Conservation (phyloP, 2,113 vertebrate genomes). For the Gasterosteus aculeatus region DNA sequence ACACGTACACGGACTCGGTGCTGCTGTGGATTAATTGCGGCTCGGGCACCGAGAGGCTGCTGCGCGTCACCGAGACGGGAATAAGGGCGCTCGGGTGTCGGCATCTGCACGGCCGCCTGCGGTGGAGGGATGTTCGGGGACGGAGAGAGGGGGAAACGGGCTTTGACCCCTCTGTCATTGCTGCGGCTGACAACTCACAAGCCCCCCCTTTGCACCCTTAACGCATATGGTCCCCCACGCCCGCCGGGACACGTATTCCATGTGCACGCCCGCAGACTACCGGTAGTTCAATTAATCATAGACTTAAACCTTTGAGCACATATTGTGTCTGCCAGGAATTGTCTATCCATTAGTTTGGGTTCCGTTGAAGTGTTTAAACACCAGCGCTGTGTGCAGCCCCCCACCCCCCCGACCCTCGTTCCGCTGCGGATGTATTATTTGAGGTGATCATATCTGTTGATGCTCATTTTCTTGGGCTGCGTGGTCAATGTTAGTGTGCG, state of each 20-base stretch:
- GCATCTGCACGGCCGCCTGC: constrained; percentile 67
- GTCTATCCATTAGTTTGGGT: constrained; percentile 61
- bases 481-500: constrained; percentile 51
- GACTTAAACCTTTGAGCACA: constrained; percentile 55
- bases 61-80: constrained; percentile 75
- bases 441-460: constrained; percentile 78
- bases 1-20: constrained; percentile 41
- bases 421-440: constrained; percentile 80
- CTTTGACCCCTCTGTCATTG: constrained; percentile 89
- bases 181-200: constrained; percentile 76
- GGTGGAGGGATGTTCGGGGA: constrained; percentile 71
- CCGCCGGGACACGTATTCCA: constrained; percentile 38
- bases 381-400: constrained; percentile 59
- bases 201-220: constrained; percentile 36
- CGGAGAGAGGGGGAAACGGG: constrained; percentile 75
- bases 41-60: constrained; percentile 65
- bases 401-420: constrained; percentile 57
- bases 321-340: constrained; percentile 53
- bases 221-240: constrained; percentile 52
- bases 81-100: constrained; percentile 74
- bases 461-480: constrained; percentile 70
- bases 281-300: constrained; percentile 65
- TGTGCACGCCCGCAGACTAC: constrained; percentile 40
- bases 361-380: constrained; percentile 61
- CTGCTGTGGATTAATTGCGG: constrained; percentile 70